phyloP scores from a whole-genome alignment of 2,113 vertebrate genomes.

The Corvus hawaiiensis region DNA sequence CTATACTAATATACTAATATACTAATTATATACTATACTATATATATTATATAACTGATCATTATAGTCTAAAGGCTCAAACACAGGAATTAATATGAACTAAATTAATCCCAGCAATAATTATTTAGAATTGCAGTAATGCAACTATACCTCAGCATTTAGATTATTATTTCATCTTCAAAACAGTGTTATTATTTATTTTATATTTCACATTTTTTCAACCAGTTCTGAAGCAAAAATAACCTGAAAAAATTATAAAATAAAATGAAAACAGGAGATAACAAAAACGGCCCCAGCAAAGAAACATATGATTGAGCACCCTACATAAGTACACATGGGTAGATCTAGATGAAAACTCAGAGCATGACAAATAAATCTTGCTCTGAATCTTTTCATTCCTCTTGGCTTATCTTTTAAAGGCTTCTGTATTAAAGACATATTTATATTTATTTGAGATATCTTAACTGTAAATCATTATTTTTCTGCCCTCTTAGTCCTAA shows the following conservation, averaged over 20 bases:
- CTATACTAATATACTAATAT: too few relatives aligned
- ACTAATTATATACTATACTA: too few relatives aligned
- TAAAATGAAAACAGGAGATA: background rate
- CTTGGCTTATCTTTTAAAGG: background rate
- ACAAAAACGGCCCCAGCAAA: background rate
- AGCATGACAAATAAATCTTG: background rate
- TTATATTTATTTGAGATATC: background rate
- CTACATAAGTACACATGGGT: background rate
- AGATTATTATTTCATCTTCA: background rate
- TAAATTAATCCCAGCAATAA: background rate
- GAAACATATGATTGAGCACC: background rate
- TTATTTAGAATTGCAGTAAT: background rate
- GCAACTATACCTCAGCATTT: background rate
- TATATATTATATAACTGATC: background rate
- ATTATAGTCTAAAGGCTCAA: background rate
- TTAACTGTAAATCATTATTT: background rate
- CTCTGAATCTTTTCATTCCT: background rate
- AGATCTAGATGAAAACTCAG: background rate
- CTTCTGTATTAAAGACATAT: background rate
- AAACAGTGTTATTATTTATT: background rate
- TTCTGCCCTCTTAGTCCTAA: background rate
- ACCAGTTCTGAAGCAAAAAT: background rate
- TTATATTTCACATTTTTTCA: background rate
- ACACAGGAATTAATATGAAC: background rate
- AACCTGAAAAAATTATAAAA: background rate